phyloP scores from a whole-genome alignment of 1,140 invertebrate species.

The Habropoda laboriosa region DNA sequence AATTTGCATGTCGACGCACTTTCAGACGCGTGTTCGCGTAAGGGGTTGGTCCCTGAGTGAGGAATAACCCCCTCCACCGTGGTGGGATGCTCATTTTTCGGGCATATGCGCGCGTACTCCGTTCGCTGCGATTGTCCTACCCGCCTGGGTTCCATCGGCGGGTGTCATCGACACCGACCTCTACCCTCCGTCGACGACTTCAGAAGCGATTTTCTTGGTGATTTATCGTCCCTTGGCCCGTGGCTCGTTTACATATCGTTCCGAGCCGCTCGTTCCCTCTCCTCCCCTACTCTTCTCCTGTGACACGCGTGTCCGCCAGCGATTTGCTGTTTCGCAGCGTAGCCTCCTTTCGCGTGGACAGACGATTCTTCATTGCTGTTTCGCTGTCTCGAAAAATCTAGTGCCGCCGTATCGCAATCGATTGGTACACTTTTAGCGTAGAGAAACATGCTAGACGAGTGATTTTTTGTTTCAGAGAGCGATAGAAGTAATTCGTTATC shows the following conservation, averaged over 20 bases:
- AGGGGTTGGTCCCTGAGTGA: slow-evolving; percentile 44
- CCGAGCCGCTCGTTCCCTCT: slow-evolving; percentile 9
- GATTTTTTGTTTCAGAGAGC: too few species aligned
- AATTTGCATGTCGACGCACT: slow-evolving; percentile 74
- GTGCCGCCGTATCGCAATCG: too few species aligned
- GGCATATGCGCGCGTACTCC: slow-evolving; percentile 31
- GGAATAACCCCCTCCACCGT: slow-evolving; percentile 6
- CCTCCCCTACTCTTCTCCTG: too few species aligned
- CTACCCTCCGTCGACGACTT: slow-evolving; percentile 14
- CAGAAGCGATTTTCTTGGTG: slow-evolving; percentile 36
- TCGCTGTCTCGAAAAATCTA: background rate
- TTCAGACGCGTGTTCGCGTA: slow-evolving; percentile 59
- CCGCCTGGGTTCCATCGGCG: slow-evolving; percentile 5
- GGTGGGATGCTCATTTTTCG: slow-evolving; percentile 51
- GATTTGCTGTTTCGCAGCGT: slow-evolving; percentile 29
- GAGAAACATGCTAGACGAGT: too few species aligned
- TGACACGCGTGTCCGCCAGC: slow-evolving; percentile 26
- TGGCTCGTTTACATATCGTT: slow-evolving; percentile 46
- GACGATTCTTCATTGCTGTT: background rate
- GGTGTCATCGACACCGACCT: slow-evolving; percentile 47
- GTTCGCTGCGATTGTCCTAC: background rate
- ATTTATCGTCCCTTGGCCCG: slow-evolving; percentile 42
- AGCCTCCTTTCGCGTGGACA: background rate
- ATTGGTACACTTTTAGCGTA: too few species aligned
- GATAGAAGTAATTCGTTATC: too few species aligned